Base-by-base conservation (phyloP, 92 coral and sea anemone genomes). In the Porites rus region DNA sequence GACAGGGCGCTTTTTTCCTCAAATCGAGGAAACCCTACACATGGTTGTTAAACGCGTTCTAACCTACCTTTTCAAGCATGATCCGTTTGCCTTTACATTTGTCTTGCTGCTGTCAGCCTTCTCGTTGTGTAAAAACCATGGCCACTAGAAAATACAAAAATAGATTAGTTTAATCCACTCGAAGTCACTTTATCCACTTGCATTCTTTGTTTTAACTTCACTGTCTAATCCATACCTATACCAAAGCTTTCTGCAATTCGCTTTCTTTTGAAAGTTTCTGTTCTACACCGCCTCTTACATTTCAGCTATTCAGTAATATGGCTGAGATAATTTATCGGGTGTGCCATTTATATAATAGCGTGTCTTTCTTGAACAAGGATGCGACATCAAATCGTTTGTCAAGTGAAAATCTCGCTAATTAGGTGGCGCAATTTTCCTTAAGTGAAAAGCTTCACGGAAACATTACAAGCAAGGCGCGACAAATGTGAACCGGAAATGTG, bases 401-500 rank as follows among this genome's bases (percentile, higher is more conserved):
- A 70, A 16, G 20, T 70, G 50, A 14, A 69, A 58, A 81, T 69
- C 59, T 81, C 56, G 66, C 77, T 81, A 81, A 81, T 81, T 56
- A 70, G 65, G 86, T 81, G 86, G 46, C 83, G 25, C 67, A 54
- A 43, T 6, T 8, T 28, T 8, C 52, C 65, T 69, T 80, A 8
- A 62, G 38, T 72, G 63, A 83, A 60, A 63, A 63, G 65, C 74
- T 74, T 62, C 38, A 22, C 8, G 16, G 80, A 72, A 72, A 61
- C 80, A 63, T 59, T 58, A 72, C 65, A 46, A 46, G 46, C 10
- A 56, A 56, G 78, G 51, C 66, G 54, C 10, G 25, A 24, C 73
- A 60, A 83, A 64, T 83, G 78, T 16, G 87, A 51, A 38, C 79
- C 87, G 74, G 87, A 83, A 72, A 74, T 64, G 80, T 51, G 46